phyloP scores from a whole-genome alignment of 2,797 vertebrate species.

The Rhynchotus rufescens region DNA sequence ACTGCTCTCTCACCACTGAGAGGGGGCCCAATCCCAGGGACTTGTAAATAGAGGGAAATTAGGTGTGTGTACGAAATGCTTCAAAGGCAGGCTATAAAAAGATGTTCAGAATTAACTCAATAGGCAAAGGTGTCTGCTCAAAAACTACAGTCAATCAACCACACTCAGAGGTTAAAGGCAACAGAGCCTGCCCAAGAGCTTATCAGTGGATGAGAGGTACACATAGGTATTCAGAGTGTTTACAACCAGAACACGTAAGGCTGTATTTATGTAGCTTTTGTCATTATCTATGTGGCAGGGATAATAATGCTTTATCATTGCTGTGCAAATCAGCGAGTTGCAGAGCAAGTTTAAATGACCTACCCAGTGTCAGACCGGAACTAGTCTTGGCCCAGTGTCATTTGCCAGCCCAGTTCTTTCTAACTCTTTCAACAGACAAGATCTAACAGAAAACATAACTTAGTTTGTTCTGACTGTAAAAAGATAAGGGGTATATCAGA shows the following conservation, averaged over 20 bases:
- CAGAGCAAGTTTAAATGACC: conserved; percentile 2
- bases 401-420: not conserved
- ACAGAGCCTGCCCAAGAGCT: not conserved
- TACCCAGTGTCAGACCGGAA: not conserved
- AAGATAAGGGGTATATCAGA: not conserved
- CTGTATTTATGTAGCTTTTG: not conserved
- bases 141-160: not conserved
- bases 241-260: rapidly evolving
- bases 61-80: not conserved
- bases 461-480: not conserved
- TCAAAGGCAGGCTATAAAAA: not conserved
- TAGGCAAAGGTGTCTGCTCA: not conserved
- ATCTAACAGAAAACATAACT: not conserved
- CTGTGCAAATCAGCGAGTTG: not conserved
- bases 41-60: not conserved
- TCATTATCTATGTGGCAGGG: not conserved
- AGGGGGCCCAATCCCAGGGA: not conserved
- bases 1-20: not conserved
- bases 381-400: not conserved
- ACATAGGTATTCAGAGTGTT: not conserved
- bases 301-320: not conserved
- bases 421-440: not conserved
- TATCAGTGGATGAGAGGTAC: not conserved
- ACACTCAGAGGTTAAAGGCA: not conserved
- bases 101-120: not conserved